phyloP scores from a whole-genome alignment of 2,113 vertebrate species.

The Patagioenas fasciata region DNA sequence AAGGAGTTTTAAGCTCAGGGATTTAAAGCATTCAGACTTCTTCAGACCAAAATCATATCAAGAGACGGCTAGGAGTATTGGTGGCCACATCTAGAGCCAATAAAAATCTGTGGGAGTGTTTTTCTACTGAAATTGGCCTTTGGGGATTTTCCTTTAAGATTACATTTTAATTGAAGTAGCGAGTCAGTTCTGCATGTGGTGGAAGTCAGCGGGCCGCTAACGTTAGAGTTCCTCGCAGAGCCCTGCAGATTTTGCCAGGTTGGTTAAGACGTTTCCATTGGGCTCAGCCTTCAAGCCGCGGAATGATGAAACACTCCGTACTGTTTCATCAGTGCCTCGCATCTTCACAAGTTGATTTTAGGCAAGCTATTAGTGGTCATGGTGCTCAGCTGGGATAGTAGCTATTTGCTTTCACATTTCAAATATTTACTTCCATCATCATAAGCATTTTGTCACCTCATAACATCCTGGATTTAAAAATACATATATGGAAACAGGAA shows the following conservation, averaged over 20 bases:
- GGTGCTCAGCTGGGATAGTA: not conserved
- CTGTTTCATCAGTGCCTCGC: slow-evolving; percentile 59
- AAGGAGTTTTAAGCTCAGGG: slow-evolving; percentile 50
- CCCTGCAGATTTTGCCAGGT: slow-evolving; percentile 7
- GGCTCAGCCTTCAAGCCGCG: slow-evolving; percentile 25
- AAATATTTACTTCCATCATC: not conserved
- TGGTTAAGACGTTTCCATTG: slow-evolving; percentile 35
- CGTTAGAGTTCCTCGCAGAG: slow-evolving; percentile 10
- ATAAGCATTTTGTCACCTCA: slow-evolving; percentile 19
- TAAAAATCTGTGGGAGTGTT: slow-evolving; percentile 65
- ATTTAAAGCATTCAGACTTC: slow-evolving; percentile 52
- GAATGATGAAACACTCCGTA: slow-evolving; percentile 60
- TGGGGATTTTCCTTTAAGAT: slow-evolving; percentile 70
- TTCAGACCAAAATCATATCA: slow-evolving; percentile 62
- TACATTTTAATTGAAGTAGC: slow-evolving; percentile 72
- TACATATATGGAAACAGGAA: not conserved
- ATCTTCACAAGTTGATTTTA: slow-evolving; percentile 14
- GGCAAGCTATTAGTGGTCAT: not conserved
- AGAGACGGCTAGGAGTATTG: slow-evolving; percentile 23
- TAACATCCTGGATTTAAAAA: slow-evolving; percentile 16
- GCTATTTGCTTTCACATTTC: slow-evolving; percentile 31
- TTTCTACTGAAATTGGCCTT: slow-evolving; percentile 66
- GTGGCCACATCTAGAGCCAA: slow-evolving; percentile 54
- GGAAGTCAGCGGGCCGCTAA: slow-evolving; percentile 25
- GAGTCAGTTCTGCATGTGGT: slow-evolving; percentile 46